Evolutionary conservation across 37 sponge, comb jelly and placozoan species (phyloP), one percentile per base, ranked within the genome.

Genomic region (Corticium candelabrum): DNA sequence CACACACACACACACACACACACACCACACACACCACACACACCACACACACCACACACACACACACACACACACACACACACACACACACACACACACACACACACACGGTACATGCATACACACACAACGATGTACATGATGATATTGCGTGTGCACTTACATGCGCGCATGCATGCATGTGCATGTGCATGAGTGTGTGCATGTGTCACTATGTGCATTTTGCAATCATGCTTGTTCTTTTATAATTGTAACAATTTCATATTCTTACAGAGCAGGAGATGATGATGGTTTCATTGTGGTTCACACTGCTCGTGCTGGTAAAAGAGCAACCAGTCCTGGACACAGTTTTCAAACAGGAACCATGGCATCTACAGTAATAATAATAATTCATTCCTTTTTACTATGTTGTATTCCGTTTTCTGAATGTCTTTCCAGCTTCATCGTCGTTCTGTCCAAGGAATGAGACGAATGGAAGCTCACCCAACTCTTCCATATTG

Each of bases 401-500:
- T 78, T 3, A 86, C 82, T 68, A 62, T 86, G 43, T 81, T 82
- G 57, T 40, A 79, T 81, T 38, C 74, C 30, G 4, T 7, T 37
- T 75, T 37, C 3, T 4, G 35, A 43, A 37, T 41, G 68, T 35
- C 37, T 40, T 3, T 76, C 21, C 71, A 91, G 92, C 68, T 91
- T 39, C n/a, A 89, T 68, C 81, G 56, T 41, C 80, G 93, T 32
- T 74, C 67, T 27, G 36, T 73, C 21, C 39, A 70, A 74, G 84
- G 86, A 27, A 89, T 91, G 1, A 80, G 78, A 67, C 40, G 85
- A 41, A 83, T 91, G 77, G 89, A 83, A 37, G 74, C 89, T 32
- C 95, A 94, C 62, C 95, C 95, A 27, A 77, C 57, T 27, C 81
- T 94, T 3, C 86, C 95, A n/a, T 91, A 91, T 68, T 94, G 94